Base-by-base conservation (phyloP, 2,888 invertebrate species). In the Rhagophthalmus giganteus region DNA sequence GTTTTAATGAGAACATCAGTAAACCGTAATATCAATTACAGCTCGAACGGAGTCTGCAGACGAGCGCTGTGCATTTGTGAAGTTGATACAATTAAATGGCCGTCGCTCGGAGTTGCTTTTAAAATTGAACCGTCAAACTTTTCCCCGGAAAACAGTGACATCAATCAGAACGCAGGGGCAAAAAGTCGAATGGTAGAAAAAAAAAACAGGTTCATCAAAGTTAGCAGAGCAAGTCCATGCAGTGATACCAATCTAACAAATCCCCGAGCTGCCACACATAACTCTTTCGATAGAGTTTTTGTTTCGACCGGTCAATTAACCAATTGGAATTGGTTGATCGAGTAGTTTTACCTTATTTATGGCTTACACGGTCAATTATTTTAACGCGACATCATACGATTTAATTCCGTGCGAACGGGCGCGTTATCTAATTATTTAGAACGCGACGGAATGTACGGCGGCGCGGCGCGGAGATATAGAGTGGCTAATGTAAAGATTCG, bases 291-390 rank as follows among this genome's bases (percentile, higher is more conserved):
- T 50, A 32, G 45, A 50, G 51, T 47, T 57, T 49, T 57, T 57
- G 40, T 52, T 45, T 45, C 38, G 32, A 35, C 30, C 49, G 52
- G 46, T 57, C 55, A 52, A 55, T 57, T 57, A 55, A 39, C 52
- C 49, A 52, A 49, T 55, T 45, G 42, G 51, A 57, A 55, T 49
- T 47, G 51, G 49, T 52, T 46, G 52, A 45, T 51, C 30, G 33
- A 35, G 51, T 48, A 46, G 50, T 51, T 52, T 51, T 52, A 55
- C 40, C 49, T 52, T 52, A 40, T 52, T 52, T 55, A 52, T 52
- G 15, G 37, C 33, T 25, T 20, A 27, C 34, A 40, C 20, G 15
- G 27, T 20, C 48, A 48, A 53, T 52, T 46, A 52, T 47, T 53
- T 53, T n/a, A 53, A 38, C 47, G 33, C 14, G 38, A 9, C 24